Evolutionary conservation across 2,113 vertebrate species (phyloP).

Genomic region (Rhinichthys klamathensis): DNA sequence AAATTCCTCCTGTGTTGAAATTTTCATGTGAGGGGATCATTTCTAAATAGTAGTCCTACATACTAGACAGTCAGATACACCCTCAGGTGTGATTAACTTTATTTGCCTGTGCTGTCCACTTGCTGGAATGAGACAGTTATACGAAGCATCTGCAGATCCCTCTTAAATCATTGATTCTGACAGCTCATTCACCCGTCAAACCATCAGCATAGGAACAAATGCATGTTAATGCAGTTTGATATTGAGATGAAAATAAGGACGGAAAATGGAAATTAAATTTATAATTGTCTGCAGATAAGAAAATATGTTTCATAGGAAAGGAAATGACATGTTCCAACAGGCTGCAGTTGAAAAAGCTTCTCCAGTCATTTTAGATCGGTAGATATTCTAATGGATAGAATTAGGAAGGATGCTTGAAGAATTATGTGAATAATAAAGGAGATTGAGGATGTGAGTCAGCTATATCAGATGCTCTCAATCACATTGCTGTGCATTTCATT

Average conservation of each 20-base stretch:
- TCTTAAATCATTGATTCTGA: conserved; percentile 13
- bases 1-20: conserved; percentile 65
- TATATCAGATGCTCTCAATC: background rate
- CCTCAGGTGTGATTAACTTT: background rate
- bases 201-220: background rate
- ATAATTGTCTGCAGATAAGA: background rate
- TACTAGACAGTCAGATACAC: background rate
- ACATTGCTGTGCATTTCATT: conserved; percentile 16
- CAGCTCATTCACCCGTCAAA: conserved; percentile 21
- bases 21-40: conserved; percentile 47
- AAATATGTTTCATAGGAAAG: background rate
- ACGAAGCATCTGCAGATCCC: background rate
- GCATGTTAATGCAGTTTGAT: conserved; percentile 1
- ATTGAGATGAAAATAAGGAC: background rate
- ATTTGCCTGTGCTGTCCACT: background rate
- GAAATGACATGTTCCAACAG: background rate
- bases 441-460: background rate
- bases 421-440: background rate
- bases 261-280: background rate
- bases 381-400: conserved; percentile 1
- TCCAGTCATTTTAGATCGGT: background rate
- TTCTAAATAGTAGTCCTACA: background rate
- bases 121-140: background rate
- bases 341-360: background rate
- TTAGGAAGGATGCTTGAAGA: conserved; percentile 19